phyloP scores from a whole-genome alignment of 30 jellyfish, hydroid and myxozoan species.

The Chironex yamaguchii region DNA sequence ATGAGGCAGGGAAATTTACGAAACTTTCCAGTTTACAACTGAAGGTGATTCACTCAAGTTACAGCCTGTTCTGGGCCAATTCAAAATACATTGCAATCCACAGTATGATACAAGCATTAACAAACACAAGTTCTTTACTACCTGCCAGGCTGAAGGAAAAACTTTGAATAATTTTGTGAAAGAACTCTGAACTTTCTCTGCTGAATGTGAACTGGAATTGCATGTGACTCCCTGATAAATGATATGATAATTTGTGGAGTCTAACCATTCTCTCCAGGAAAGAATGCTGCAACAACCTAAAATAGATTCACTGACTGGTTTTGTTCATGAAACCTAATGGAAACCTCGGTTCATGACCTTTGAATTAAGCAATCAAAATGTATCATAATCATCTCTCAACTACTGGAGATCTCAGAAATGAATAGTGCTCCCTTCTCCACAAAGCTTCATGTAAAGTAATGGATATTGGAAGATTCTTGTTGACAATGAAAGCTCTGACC shows the following conservation, averaged over 20 bases:
- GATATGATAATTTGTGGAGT: slow-evolving; percentile 65
- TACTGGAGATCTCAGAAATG: slow-evolving; percentile 34
- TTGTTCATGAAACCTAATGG: slow-evolving; percentile 59
- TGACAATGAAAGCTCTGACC: slow-evolving; percentile 31
- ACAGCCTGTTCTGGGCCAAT: slow-evolving; percentile 50
- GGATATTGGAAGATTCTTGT: slow-evolving; percentile 35
- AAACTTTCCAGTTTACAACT: slow-evolving; percentile 40
- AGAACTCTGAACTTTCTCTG: slow-evolving; percentile 56
- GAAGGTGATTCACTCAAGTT: slow-evolving; percentile 56
- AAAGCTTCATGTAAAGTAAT: slow-evolving; percentile 17
- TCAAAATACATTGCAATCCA: slow-evolving; percentile 53
- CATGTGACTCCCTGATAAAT: slow-evolving; percentile 46
- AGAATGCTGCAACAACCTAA: slow-evolving; percentile 57
- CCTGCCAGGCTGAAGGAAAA: slow-evolving; percentile 50
- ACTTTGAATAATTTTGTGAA: slow-evolving; percentile 47
- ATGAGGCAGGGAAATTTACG: slow-evolving; percentile 65
- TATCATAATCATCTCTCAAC: slow-evolving; percentile 55
- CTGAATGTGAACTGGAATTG: slow-evolving; percentile 59
- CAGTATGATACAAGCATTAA: slow-evolving; percentile 40
- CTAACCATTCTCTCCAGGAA: slow-evolving; percentile 48
- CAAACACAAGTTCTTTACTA: slow-evolving; percentile 58
- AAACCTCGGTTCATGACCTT: slow-evolving; percentile 39
- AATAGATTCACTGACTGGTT: slow-evolving; percentile 36
- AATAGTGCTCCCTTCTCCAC: slow-evolving; percentile 27
- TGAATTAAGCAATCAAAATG: slow-evolving; percentile 36